Evolutionary conservation across 2,797 vertebrate species (phyloP).

Genomic region (Semaprochilodus insignis): DNA sequence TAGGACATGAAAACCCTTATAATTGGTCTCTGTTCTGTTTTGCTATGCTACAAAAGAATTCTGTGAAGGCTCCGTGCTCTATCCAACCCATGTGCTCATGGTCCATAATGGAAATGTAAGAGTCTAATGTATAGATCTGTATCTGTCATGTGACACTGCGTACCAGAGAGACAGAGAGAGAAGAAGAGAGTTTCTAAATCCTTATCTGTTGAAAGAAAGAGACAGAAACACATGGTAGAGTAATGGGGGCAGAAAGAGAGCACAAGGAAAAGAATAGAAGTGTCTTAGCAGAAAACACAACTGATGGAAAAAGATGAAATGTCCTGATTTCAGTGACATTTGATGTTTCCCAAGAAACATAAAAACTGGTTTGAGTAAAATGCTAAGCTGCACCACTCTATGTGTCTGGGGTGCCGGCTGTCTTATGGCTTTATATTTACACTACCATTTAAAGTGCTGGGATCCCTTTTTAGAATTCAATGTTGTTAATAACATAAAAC

Average conservation of each 20-base stretch:
- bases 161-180: slow-evolving; percentile 8
- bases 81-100: slow-evolving; percentile 32
- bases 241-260: background rate
- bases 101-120: slow-evolving; percentile 33
- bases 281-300: background rate
- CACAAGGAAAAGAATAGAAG: background rate
- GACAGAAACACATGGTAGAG: background rate
- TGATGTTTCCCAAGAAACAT: background rate
- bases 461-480: background rate
- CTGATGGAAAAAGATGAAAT: slow-evolving; percentile 8
- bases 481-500: background rate
- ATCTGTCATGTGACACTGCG: slow-evolving; percentile 24
- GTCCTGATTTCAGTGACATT: slow-evolving; percentile 5
- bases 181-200: slow-evolving; percentile 5
- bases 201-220: slow-evolving; percentile 22
- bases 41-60: background rate
- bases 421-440: background rate
- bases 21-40: background rate
- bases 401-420: background rate
- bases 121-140: slow-evolving; percentile 29
- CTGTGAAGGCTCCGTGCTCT: slow-evolving; percentile 18
- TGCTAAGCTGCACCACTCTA: background rate
- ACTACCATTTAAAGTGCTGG: background rate
- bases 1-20: background rate
- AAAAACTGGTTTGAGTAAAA: background rate